Evolutionary conservation across 2,888 invertebrate species (phyloP), one percentile per base, ranked within the genome.

Genomic region (Temnothorax unifasciatus): DNA sequence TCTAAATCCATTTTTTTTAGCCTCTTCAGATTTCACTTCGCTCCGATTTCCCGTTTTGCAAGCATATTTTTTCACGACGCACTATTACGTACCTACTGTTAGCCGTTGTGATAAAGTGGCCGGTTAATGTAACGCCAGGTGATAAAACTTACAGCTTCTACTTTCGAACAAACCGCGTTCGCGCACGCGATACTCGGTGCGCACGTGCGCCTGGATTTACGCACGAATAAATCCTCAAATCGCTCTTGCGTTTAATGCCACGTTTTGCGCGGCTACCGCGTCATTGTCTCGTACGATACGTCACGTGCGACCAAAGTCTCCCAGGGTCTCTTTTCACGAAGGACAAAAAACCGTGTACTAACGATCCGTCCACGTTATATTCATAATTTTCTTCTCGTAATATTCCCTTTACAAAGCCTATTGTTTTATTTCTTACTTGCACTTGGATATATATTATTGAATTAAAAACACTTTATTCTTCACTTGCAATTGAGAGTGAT

Each of bases 181-280:
- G 34, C 21, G 38, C 75, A 59, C 74, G 59, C 73, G 59, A 79
- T 71, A 47, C 18, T 47, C 29, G 11, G 21, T n/a, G 29, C 9
- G 73, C 79, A 79, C 79, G 79, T 79, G 79, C 34, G 79, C 38
- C 76, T 74, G 79, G 79, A 81, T 81, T 81, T 59, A 81, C 76
- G 79, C 79, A 81, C 79, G 79, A 81, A 81, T 81, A 81, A 81
- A 50, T 75, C 25, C 47, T 75, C 5, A 75, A 81, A 74, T 81
- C 76, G 75, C 47, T 81, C n/a, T 47, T 73, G 79, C 59, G 74
- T 75, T 74, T 75, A 81, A 81, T 52, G 59, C 18, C 21, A 75
- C 59, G 75, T 81, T 81, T 81, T 38, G 47, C 25, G n/a, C n/a
- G 5, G 74, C 75, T 38, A 41, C 59, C 21, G 34, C 79, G 59